Conservation (phyloP, 2,888 invertebrate genomes). For the Stomorhina lunata region DNA sequence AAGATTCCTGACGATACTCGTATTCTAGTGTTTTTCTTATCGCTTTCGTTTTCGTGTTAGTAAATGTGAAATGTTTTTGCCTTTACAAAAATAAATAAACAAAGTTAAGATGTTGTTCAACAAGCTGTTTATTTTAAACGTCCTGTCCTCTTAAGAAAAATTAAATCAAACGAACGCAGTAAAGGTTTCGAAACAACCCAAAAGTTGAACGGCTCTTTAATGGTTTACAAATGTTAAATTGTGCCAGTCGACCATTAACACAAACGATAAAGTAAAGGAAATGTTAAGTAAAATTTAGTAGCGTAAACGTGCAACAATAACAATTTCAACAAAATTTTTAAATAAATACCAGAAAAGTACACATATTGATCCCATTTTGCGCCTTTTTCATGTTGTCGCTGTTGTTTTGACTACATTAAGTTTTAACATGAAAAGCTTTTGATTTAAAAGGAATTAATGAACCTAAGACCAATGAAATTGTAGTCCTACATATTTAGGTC, state of each 20-base stretch:
- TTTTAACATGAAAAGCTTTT: not conserved
- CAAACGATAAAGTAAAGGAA: not conserved
- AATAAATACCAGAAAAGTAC: not conserved
- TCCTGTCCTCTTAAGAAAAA: not conserved
- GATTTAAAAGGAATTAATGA: too few relatives aligned
- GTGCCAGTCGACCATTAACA: not conserved
- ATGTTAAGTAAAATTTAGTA: not conserved
- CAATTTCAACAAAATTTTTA: not conserved
- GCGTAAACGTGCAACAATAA: not conserved
- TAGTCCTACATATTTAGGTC: too few relatives aligned
- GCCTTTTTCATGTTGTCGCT: not conserved
- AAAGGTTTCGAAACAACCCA: not conserved
- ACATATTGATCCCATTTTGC: not conserved
- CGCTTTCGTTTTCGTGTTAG: not conserved
- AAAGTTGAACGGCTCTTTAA: not conserved
- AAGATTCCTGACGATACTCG: too few relatives aligned
- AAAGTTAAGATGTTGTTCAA: conserved; percentile 2
- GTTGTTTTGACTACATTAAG: too few relatives aligned
- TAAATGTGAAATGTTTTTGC: not conserved
- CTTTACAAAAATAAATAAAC: not conserved
- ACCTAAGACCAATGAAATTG: too few relatives aligned
- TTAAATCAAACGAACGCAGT: not conserved
- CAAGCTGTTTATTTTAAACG: not conserved
- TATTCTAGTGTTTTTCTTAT: too few relatives aligned
- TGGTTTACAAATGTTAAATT: not conserved